Conservation (phyloP, 92 coral and sea anemone species). For the Plumapathes pennacea region DNA sequence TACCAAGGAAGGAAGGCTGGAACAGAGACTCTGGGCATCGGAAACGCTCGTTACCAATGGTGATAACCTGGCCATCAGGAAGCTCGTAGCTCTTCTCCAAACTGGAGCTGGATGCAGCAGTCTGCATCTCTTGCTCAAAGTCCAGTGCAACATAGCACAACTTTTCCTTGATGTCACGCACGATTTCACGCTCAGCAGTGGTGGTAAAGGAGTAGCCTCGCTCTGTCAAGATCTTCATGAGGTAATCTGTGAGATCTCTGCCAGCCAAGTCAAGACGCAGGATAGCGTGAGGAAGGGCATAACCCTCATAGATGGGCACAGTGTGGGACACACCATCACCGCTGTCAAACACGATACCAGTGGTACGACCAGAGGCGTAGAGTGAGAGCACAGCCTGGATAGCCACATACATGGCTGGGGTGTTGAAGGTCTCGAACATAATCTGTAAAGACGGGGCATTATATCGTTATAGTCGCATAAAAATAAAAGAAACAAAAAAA, state of each 20-base stretch:
- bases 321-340: constrained; percentile 98
- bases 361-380: constrained; percentile 98
- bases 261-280: constrained; percentile 99
- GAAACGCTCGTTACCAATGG: constrained; percentile 97
- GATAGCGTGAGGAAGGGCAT: constrained; percentile 99
- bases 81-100: constrained; percentile 95
- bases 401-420: constrained; percentile 95
- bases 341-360: constrained; percentile 94
- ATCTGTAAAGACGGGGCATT: constrained; percentile 45
- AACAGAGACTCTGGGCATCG: constrained; percentile 92
- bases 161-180: constrained; percentile 98
- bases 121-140: constrained; percentile 92
- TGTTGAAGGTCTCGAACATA: constrained; percentile 97
- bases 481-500: neutral
- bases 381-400: constrained; percentile 97
- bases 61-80: constrained; percentile 97
- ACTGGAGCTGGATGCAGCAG: constrained; percentile 85
- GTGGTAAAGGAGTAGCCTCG: constrained; percentile 99
- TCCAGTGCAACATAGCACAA: constrained; percentile 92
- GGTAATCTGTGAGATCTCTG: constrained; percentile 95
- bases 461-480: neutral
- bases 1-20: constrained; percentile 93
- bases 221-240: constrained; percentile 98
- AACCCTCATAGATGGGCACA: constrained; percentile 98
- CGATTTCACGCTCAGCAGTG: constrained; percentile 98